Percentiles rank a stretch among this genome's conserved stretches.
Conservation (phyloP, 2,888 invertebrate species). For the Lottia gigantea region DNA sequence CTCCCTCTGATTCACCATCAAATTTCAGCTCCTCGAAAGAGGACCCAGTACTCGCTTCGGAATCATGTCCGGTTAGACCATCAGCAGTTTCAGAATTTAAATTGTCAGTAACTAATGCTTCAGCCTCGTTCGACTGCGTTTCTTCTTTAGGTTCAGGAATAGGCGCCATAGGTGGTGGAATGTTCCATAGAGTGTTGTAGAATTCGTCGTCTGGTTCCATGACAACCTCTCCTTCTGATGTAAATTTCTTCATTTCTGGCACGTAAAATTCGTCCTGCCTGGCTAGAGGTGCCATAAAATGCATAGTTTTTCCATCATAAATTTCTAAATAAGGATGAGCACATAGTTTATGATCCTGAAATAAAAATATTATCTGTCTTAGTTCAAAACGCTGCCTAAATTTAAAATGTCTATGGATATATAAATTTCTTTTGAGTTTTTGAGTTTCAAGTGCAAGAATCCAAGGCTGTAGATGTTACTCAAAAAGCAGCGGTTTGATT, state of each 20-base stretch:
- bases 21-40: constrained; percentile 38
- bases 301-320: constrained; percentile 66
- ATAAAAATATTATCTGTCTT: constrained; percentile 18
- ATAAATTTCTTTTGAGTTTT: too few relatives aligned
- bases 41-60: constrained; percentile 34
- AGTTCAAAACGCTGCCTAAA: background rate
- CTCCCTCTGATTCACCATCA: constrained; percentile 10
- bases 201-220: background rate
- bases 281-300: constrained; percentile 69
- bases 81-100: background rate
- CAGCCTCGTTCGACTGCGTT: background rate
- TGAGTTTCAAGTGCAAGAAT: too few relatives aligned
- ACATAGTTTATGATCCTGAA: constrained; percentile 65
- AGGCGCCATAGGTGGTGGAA: background rate
- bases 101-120: background rate
- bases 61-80: constrained; percentile 19
- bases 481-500: too few relatives aligned
- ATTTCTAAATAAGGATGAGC: constrained; percentile 70
- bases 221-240: constrained; percentile 27
- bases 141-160: background rate
- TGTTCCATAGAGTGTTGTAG: background rate
- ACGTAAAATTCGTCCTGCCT: constrained; percentile 70
- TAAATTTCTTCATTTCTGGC: constrained; percentile 59
- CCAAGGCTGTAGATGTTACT: too few relatives aligned
- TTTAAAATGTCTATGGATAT: too few relatives aligned